A percentile compares a stretch with the other conserved stretches of the same genome.
These are phyloP conservation scores for Campaea margaritaria DNA, from an alignment of 2,888 invertebrate genomes.

Conservation along the genomic window DNA sequence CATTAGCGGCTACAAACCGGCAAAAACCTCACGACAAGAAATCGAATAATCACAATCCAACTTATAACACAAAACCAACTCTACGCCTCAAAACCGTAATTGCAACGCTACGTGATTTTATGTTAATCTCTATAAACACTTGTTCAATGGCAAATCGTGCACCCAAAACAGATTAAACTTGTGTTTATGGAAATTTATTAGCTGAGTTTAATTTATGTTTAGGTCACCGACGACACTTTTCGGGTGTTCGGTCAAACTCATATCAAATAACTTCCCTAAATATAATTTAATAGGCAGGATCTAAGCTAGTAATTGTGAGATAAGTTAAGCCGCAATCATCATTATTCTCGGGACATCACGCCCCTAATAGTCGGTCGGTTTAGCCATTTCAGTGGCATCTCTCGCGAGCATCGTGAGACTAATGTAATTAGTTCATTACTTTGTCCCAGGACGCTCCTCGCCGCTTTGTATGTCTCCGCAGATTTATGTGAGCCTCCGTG, in stretches of 20 bases:
- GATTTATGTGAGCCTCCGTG: conserved; percentile 71
- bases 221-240: conserved; percentile 23
- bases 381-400: conserved; percentile 67
- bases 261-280: conserved; percentile 27
- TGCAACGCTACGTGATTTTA: conserved; percentile 32
- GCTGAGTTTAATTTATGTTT: conserved; percentile 22
- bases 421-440: conserved; percentile 84
- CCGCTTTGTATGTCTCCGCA: conserved; percentile 66
- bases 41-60: conserved; percentile 37
- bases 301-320: conserved; percentile 46
- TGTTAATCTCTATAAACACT: conserved; percentile 31
- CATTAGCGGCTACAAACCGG: conserved; percentile 38
- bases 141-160: conserved; percentile 34
- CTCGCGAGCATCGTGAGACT: conserved; percentile 63
- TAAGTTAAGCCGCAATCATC: conserved; percentile 56
- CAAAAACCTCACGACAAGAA: conserved; percentile 32
- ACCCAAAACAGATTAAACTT: conserved; percentile 32
- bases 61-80: conserved; percentile 32
- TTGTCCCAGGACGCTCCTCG: conserved; percentile 65
- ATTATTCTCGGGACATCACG: conserved; percentile 58
- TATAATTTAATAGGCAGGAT: conserved; percentile 38
- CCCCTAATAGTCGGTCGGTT: conserved; percentile 63
- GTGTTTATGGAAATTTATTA: conserved; percentile 31
- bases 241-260: conserved; percentile 27
- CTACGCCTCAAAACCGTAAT: conserved; percentile 28